A percentile compares a stretch with the other conserved stretches of the same genome.
Evolutionary conservation across 2,888 invertebrate genomes (phyloP).

Genomic region (Micoletzkya japonica): DNA sequence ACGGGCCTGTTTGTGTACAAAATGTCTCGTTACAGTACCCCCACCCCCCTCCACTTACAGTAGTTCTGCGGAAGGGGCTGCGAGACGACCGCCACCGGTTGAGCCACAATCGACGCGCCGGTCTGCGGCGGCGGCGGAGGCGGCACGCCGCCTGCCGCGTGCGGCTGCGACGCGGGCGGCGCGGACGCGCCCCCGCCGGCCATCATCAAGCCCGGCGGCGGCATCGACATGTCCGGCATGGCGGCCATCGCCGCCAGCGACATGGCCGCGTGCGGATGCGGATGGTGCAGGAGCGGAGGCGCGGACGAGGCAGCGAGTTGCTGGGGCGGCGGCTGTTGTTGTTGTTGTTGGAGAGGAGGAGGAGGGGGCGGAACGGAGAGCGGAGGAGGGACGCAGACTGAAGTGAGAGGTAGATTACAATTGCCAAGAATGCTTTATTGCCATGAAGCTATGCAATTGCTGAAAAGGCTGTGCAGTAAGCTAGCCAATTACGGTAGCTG

Average conservation of each 20-base stretch:
- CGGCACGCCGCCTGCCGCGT: not conserved
- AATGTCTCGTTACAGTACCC: too few relatives aligned
- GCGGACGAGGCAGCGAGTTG: not conserved
- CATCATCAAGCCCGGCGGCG: not conserved
- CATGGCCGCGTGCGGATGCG: slow-evolving; percentile 6
- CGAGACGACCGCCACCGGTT: slow-evolving; percentile 22
- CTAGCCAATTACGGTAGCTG: too few relatives aligned
- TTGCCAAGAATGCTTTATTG: too few relatives aligned
- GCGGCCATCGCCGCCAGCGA: not conserved
- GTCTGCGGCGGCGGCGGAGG: slow-evolving; percentile 18
- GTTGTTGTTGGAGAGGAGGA: slow-evolving; percentile 22
- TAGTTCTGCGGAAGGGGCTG: slow-evolving; percentile 14
- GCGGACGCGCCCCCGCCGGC: not conserved
- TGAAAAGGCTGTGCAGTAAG: too few relatives aligned
- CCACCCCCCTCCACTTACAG: slow-evolving; percentile 14
- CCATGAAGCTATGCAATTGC: too few relatives aligned
- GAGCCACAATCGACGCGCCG: slow-evolving; percentile 20
- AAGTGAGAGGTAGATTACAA: not conserved
- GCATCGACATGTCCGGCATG: slow-evolving; percentile 1
- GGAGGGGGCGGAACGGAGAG: slow-evolving; percentile 13
- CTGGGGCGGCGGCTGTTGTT: slow-evolving; percentile 12
- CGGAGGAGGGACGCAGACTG: slow-evolving; percentile 11
- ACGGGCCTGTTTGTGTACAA: too few relatives aligned
- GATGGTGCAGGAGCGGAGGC: slow-evolving; percentile 16
- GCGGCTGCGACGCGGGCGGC: not conserved